phyloP scores from a whole-genome alignment of 2,888 invertebrate species.

The Sinohyriopsis cumingii region DNA sequence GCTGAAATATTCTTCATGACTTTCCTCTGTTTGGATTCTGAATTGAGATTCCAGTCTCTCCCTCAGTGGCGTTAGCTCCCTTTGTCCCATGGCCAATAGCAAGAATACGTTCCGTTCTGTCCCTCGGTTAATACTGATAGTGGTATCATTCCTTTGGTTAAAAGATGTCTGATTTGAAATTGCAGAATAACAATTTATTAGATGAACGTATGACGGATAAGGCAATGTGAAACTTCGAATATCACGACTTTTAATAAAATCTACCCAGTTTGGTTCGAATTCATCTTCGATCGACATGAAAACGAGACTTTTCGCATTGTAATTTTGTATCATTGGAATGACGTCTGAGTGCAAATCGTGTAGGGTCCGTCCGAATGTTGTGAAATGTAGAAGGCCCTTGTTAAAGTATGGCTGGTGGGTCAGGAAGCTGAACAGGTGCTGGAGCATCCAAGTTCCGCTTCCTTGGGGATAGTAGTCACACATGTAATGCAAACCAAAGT shows the following conservation, averaged over 20 bases:
- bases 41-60: too few species aligned
- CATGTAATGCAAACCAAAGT: constrained; percentile 40
- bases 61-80: background rate
- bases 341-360: constrained; percentile 9
- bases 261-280: background rate
- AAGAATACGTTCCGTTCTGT: constrained; percentile 21
- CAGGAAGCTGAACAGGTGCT: too few species aligned
- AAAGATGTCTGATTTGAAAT: background rate
- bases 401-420: too few species aligned
- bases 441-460: too few species aligned
- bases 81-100: constrained; percentile 24
- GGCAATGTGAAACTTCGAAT: too few species aligned
- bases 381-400: constrained; percentile 20
- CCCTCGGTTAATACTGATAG: constrained; percentile 14
- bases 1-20: too few species aligned
- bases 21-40: too few species aligned
- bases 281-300: too few species aligned
- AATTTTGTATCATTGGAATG: background rate
- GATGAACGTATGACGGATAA: too few species aligned
- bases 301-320: too few species aligned
- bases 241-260: too few species aligned
- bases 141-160: constrained; percentile 14
- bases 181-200: too few species aligned
- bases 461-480: constrained; percentile 9
- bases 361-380: constrained; percentile 30